Evolutionary conservation across 1,140 invertebrate genomes (phyloP).

Genomic region (Papilio aristodemus): DNA sequence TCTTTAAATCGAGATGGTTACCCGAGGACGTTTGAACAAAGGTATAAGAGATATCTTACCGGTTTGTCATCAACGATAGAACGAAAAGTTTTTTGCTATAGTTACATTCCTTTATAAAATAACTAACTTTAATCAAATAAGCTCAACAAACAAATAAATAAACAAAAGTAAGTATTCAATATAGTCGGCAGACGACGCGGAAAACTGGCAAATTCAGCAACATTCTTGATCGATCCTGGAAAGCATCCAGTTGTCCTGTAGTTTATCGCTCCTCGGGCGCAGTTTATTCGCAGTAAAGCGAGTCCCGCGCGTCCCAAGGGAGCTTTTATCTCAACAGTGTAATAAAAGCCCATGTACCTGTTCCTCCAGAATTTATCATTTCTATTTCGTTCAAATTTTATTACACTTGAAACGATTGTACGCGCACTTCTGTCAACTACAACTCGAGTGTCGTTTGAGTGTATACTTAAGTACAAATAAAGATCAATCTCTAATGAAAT

Average conservation of each 20-base stretch:
- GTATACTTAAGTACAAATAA: no score
- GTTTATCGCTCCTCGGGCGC: constrained; percentile 3
- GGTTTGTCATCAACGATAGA: no score
- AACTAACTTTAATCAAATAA: not conserved
- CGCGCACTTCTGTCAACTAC: not conserved
- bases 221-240: constrained; percentile 21
- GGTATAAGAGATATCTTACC: no score
- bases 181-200: not conserved
- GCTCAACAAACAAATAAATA: not conserved
- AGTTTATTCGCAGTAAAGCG: constrained; percentile 11
- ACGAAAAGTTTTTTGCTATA: no score
- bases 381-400: not conserved
- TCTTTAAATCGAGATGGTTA: no score
- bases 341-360: not conserved
- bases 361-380: constrained; percentile 9
- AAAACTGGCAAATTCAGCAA: constrained; percentile 9
- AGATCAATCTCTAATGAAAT: no score
- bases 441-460: not conserved
- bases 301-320: not conserved
- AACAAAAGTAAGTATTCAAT: not conserved
- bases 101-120: not conserved
- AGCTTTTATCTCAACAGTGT: constrained; percentile 13
- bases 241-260: constrained; percentile 16
- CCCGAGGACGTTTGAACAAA: no score
- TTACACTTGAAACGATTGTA: not conserved